Evolutionary conservation across 2,797 vertebrate genomes (phyloP).

Genomic region (Nasua narica): DNA sequence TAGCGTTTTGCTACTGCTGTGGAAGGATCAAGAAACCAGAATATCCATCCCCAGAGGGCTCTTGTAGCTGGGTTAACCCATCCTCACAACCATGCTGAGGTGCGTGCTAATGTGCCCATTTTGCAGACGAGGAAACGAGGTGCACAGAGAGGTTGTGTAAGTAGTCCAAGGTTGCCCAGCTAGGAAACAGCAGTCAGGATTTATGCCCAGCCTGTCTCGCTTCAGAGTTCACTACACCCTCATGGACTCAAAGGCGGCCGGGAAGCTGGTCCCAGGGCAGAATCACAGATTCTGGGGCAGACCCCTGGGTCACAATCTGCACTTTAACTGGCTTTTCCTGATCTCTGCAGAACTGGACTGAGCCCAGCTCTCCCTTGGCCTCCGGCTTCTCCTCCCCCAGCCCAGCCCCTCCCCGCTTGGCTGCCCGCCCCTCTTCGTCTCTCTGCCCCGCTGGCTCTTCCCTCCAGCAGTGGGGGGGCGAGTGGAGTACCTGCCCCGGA

Average conservation of each 20-base stretch:
- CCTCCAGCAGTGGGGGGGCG: neutral
- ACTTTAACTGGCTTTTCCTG: neutral
- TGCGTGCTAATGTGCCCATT: neutral
- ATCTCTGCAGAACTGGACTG: neutral
- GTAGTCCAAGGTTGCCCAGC: neutral
- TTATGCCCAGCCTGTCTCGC: neutral
- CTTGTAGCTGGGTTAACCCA: neutral
- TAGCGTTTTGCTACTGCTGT: neutral
- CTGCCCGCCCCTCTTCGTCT: neutral
- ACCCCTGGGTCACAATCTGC: neutral
- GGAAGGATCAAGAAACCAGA: neutral
- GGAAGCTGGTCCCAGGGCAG: neutral
- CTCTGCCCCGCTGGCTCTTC: neutral
- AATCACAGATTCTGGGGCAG: neutral
- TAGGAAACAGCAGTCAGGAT: neutral
- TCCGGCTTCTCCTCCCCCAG: neutral
- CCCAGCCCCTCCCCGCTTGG: neutral
- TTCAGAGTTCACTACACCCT: neutral
- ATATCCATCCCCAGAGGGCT: neutral
- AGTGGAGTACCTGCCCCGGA: neutral
- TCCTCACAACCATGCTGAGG: neutral
- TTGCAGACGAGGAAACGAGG: neutral
- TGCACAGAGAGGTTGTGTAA: neutral
- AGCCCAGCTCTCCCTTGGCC: accelerated
- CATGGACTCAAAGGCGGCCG: neutral